A percentile compares a stretch with the other conserved stretches of the same genome.
Conservation (phyloP, 2,113 vertebrate species). For the Laticauda colubrina region DNA sequence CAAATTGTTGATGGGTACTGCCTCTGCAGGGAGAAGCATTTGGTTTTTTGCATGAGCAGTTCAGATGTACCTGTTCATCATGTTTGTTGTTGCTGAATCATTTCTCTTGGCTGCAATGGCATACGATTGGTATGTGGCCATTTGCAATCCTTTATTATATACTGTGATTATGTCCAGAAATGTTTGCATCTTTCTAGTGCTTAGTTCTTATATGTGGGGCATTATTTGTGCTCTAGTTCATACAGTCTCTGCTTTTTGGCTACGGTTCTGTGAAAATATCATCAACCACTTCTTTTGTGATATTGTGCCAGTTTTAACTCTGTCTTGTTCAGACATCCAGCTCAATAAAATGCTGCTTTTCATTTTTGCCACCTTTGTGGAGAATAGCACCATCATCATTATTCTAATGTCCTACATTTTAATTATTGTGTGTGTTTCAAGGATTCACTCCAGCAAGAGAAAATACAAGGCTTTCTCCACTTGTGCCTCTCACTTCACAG, state of each 20-base stretch:
- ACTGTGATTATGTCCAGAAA: slow-evolving; percentile 60
- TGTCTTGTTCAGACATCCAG: slow-evolving; percentile 57
- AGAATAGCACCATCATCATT: slow-evolving; percentile 7
- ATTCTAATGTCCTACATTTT: slow-evolving; percentile 50
- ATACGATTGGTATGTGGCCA: slow-evolving; percentile 62
- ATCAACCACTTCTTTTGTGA: slow-evolving; percentile 69
- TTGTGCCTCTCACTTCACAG: slow-evolving; percentile 50
- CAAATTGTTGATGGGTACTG: slow-evolving; percentile 63
- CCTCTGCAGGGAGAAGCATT: slow-evolving; percentile 56
- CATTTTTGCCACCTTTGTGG: slow-evolving; percentile 35
- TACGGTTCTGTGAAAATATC: slow-evolving; percentile 65
- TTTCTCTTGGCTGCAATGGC: slow-evolving; percentile 72
- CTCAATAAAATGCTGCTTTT: slow-evolving; percentile 59
- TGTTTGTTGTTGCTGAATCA: slow-evolving; percentile 67
- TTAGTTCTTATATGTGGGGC: slow-evolving; percentile 50
- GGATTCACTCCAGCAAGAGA: slow-evolving; percentile 39
- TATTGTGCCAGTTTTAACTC: slow-evolving; percentile 61
- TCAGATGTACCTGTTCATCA: slow-evolving; percentile 63
- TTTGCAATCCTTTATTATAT: slow-evolving; percentile 61
- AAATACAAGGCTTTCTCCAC: slow-evolving; percentile 53
- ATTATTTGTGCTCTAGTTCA: slow-evolving; percentile 46
- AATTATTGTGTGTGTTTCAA: slow-evolving; percentile 40
- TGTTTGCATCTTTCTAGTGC: slow-evolving; percentile 35
- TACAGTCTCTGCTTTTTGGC: slow-evolving; percentile 46
- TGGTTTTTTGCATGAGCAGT: slow-evolving; percentile 58